Evolutionary conservation across 2,113 vertebrate genomes (phyloP).

Genomic region (Alligator sinensis): DNA sequence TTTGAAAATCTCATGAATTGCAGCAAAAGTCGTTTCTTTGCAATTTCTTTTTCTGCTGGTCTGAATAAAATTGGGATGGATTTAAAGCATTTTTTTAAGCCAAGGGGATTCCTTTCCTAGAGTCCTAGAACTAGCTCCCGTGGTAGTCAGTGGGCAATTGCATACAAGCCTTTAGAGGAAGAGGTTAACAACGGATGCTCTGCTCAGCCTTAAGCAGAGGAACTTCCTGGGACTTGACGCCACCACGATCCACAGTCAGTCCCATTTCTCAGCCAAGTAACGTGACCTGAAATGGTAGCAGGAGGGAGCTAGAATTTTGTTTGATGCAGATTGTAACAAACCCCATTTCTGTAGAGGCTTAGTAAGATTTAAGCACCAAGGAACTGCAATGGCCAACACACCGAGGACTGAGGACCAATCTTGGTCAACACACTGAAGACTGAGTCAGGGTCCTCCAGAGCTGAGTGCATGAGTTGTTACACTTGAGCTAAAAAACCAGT

Average conservation of each 20-base stretch:
- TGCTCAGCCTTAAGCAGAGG: background rate
- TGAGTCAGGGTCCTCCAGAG: background rate
- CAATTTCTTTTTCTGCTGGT: background rate
- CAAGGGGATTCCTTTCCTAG: background rate
- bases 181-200: background rate
- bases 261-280: background rate
- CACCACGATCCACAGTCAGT: background rate
- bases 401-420: too few relatives aligned
- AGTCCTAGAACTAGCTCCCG: background rate
- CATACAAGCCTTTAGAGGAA: background rate
- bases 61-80: background rate
- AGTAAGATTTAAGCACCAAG: background rate
- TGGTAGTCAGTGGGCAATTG: background rate
- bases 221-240: background rate
- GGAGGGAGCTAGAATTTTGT: background rate
- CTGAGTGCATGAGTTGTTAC: background rate
- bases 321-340: too few relatives aligned
- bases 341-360: background rate
- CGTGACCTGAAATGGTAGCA: background rate
- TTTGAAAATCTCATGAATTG: background rate
- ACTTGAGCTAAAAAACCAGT: background rate
- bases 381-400: background rate
- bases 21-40: rapidly evolving
- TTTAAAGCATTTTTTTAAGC: background rate
- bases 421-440: background rate